A percentile compares a stretch with the other conserved stretches of the same genome.
Conservation (phyloP, 2,888 invertebrate genomes). For the Ceratothoa steindachneri region DNA sequence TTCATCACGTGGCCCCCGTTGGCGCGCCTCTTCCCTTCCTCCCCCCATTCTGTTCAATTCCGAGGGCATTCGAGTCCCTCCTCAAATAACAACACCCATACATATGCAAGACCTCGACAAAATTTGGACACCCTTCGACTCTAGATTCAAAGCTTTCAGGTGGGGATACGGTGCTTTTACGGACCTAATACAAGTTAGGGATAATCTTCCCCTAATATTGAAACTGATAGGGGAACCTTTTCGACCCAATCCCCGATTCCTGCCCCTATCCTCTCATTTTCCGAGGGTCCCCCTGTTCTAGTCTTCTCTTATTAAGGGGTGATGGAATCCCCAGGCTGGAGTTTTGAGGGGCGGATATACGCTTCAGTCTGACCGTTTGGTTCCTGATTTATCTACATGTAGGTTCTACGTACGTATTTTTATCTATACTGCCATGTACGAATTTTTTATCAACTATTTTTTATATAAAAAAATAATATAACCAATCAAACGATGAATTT, state of each 20-base stretch:
- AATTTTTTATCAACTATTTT: too few species aligned
- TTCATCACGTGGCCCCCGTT: too few species aligned
- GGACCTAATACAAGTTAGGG: not conserved
- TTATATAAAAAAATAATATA: too few species aligned
- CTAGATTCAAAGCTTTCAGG: not conserved
- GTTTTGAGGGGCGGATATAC: too few species aligned
- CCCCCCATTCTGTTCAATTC: not conserved
- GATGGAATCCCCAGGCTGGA: too few species aligned
- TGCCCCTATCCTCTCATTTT: too few species aligned
- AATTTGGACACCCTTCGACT: not conserved
- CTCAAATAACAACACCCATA: not conserved
- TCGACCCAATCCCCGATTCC: not conserved
- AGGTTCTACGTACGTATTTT: not conserved
- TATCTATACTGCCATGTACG: too few species aligned
- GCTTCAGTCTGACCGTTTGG: too few species aligned
- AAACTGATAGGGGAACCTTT: not conserved
- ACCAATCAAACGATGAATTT: too few species aligned
- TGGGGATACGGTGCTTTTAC: not conserved
- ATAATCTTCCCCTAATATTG: not conserved
- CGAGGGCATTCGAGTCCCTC: not conserved
- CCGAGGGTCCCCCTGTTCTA: too few species aligned
- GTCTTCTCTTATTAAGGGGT: too few species aligned
- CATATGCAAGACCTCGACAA: not conserved
- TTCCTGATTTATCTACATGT: not conserved
- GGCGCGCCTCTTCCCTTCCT: not conserved